A percentile compares a stretch with the other conserved stretches of the same genome.
phyloP scores from a whole-genome alignment of 2,113 vertebrate species.

The Protobothrops mucrosquamatus region DNA sequence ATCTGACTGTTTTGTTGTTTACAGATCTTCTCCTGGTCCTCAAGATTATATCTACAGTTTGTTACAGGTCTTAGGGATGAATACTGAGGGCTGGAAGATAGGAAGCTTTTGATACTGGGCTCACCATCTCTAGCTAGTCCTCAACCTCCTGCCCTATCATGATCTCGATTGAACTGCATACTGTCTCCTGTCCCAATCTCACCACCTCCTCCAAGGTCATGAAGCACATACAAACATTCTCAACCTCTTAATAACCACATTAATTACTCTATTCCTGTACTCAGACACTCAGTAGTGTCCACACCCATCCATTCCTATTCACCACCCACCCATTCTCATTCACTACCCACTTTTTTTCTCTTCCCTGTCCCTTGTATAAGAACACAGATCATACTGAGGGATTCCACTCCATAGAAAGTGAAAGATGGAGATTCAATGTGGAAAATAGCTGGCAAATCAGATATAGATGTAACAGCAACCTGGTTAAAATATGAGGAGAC shows the following conservation, averaged over 20 bases:
- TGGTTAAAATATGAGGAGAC: neutral
- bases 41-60: neutral
- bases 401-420: neutral
- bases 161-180: neutral
- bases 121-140: neutral
- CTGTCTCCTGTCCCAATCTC: neutral
- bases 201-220: neutral
- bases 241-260: neutral
- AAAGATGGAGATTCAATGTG: neutral
- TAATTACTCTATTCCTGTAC: neutral
- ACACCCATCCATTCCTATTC: neutral
- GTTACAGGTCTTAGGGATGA: neutral
- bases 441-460: neutral
- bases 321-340: no score
- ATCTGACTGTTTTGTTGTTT: neutral
- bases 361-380: neutral
- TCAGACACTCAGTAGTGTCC: neutral
- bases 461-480: neutral
- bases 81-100: neutral
- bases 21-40: neutral
- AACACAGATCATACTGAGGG: neutral
- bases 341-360: neutral
- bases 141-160: neutral
- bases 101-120: neutral
- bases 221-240: neutral